phyloP scores from a whole-genome alignment of 2,113 vertebrate genomes.

The Muscicapa adusta region DNA sequence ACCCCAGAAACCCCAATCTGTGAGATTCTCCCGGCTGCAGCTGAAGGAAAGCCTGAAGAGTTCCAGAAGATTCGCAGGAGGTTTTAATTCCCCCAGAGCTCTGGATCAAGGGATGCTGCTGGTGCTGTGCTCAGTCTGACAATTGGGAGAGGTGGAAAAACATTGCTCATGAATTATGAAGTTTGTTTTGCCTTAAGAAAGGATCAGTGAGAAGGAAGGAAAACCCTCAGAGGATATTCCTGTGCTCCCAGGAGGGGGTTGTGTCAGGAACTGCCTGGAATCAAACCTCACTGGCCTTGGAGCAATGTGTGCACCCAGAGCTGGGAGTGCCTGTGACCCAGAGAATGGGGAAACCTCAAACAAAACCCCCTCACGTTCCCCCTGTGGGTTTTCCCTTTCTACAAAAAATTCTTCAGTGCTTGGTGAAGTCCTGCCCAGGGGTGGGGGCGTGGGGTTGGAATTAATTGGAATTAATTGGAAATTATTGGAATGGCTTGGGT shows the following conservation, averaged over 20 bases:
- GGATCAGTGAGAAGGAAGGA: background rate
- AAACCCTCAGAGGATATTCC: background rate
- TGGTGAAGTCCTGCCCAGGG: background rate
- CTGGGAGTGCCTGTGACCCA: background rate
- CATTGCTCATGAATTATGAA: background rate
- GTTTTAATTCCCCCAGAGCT: background rate
- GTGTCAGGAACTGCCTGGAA: background rate
- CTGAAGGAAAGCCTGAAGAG: background rate
- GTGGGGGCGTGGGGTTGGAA: too few relatives aligned
- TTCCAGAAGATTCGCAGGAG: background rate
- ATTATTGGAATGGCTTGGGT: background rate
- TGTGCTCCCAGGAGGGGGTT: background rate
- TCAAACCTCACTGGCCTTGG: background rate
- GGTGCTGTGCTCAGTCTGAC: background rate
- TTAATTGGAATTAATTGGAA: background rate
- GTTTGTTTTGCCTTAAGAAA: background rate
- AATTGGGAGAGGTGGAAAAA: background rate
- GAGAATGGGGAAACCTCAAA: background rate
- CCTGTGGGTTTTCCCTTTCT: background rate
- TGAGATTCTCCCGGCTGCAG: background rate
- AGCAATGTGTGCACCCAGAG: background rate
- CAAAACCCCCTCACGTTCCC: background rate
- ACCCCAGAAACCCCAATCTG: fast-evolving
- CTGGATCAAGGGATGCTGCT: background rate
- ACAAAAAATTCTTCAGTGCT: background rate